Conservation (phyloP, 2,113 vertebrate genomes). For the Manacus vitellinus region DNA sequence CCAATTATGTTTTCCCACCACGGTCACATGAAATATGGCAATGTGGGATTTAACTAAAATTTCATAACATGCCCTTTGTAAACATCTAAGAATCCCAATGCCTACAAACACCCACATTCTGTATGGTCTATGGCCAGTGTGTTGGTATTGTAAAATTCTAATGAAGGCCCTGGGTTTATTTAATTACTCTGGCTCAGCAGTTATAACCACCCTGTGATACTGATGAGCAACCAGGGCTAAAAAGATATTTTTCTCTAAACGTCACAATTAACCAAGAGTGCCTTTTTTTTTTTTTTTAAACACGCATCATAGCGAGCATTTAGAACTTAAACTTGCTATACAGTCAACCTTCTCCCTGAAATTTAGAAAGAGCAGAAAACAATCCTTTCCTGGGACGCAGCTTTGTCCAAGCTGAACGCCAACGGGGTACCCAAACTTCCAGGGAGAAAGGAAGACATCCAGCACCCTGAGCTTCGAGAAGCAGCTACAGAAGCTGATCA, state of each 20-base stretch:
- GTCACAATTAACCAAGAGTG: not conserved
- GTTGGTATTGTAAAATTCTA: rapidly evolving
- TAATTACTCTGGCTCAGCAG: not conserved
- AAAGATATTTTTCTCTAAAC: not conserved
- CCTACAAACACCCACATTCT: not conserved
- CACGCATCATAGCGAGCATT: rapidly evolving
- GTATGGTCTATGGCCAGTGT: not conserved
- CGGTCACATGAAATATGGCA: rapidly evolving
- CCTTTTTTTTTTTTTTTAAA: not conserved
- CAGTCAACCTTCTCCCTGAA: not conserved
- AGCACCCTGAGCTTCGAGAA: not conserved
- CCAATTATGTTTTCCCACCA: not conserved
- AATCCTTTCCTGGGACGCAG: rapidly evolving
- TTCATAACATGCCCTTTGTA: not conserved
- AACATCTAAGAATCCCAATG: not conserved
- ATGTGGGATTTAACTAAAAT: not conserved
- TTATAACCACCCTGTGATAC: not conserved
- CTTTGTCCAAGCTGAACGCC: not conserved
- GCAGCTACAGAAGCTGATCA: rapidly evolving
- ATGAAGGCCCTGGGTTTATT: not conserved
- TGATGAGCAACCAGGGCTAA: not conserved
- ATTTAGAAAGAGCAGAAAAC: not conserved
- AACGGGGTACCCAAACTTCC: rapidly evolving
- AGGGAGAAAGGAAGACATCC: too few species aligned
- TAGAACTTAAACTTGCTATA: rapidly evolving